These are phyloP conservation scores for Diadophis punctatus DNA, from an alignment of 2,113 vertebrate species.

Conservation along the genomic window DNA sequence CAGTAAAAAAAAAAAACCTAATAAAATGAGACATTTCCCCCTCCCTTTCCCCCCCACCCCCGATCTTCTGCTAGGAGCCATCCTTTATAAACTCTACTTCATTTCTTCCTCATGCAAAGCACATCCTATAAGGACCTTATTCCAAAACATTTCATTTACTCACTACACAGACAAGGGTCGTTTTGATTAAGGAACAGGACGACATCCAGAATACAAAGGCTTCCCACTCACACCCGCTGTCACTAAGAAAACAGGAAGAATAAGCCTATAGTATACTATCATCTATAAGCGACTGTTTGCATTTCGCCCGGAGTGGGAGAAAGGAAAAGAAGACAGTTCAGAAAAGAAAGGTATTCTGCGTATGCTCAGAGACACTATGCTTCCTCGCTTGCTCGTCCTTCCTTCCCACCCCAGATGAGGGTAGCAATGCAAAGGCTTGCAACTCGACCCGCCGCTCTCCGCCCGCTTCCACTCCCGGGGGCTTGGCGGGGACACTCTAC, in stretches of 20 bases:
- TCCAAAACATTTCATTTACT: not conserved
- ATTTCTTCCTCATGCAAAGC: too few relatives aligned
- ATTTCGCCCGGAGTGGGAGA: not conserved
- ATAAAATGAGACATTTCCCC: not conserved
- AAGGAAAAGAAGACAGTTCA: too few relatives aligned
- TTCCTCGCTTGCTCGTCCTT: not conserved
- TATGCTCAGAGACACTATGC: not conserved
- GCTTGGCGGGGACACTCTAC: not conserved
- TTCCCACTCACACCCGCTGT: not conserved
- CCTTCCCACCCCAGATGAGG: not conserved
- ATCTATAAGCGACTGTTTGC: not conserved
- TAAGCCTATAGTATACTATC: not conserved
- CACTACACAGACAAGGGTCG: not conserved
- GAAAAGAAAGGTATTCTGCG: not conserved
- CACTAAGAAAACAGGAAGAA: not conserved
- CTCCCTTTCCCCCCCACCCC: too few relatives aligned
- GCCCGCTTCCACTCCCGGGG: not conserved
- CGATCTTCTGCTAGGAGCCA: not conserved
- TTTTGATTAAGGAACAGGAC: too few relatives aligned
- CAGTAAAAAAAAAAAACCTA: not conserved
- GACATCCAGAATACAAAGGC: not conserved
- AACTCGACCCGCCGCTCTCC: not conserved
- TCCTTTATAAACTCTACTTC: not conserved
- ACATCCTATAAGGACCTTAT: not conserved
- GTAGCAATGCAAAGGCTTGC: not conserved